Evolutionary conservation across 1,140 invertebrate genomes (phyloP).

Genomic region (Caligus rogercresseyi): DNA sequence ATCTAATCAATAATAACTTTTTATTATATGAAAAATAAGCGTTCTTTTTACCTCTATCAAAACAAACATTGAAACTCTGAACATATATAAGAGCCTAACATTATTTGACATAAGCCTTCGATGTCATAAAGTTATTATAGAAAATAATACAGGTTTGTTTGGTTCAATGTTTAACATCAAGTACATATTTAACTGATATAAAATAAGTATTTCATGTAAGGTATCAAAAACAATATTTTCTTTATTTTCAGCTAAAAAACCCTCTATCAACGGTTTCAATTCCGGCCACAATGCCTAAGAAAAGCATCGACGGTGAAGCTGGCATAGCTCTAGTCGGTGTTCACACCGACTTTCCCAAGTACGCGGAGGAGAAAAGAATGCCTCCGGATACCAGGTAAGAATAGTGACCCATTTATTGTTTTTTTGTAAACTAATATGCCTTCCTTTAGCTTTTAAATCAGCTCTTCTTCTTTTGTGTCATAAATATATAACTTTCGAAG

Average conservation of each 20-base stretch:
- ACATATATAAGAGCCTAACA: too few species aligned
- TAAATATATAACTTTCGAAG: neutral
- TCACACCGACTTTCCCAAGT: constrained; percentile 64
- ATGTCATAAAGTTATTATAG: too few species aligned
- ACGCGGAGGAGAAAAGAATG: constrained; percentile 49
- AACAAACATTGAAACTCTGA: too few species aligned
- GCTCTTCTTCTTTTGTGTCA: neutral
- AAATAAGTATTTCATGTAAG: too few species aligned
- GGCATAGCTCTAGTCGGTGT: constrained; percentile 60
- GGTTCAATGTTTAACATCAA: too few species aligned
- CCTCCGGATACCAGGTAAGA: constrained; percentile 9
- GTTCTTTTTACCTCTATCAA: too few species aligned
- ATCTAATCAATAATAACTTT: too few species aligned
- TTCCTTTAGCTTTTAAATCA: neutral
- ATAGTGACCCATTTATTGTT: neutral
- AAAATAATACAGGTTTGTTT: too few species aligned
- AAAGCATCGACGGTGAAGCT: constrained; percentile 42
- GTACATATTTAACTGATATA: too few species aligned
- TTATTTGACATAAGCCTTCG: too few species aligned
- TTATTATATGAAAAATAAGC: too few species aligned
- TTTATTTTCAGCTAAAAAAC: constrained; percentile 63
- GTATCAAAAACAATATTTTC: neutral
- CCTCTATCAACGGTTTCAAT: constrained; percentile 37
- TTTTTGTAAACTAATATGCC: neutral
- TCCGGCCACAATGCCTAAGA: constrained; percentile 21